Evolutionary conservation across 2,113 vertebrate genomes (phyloP).

Genomic region (Leptocoma aspasia): DNA sequence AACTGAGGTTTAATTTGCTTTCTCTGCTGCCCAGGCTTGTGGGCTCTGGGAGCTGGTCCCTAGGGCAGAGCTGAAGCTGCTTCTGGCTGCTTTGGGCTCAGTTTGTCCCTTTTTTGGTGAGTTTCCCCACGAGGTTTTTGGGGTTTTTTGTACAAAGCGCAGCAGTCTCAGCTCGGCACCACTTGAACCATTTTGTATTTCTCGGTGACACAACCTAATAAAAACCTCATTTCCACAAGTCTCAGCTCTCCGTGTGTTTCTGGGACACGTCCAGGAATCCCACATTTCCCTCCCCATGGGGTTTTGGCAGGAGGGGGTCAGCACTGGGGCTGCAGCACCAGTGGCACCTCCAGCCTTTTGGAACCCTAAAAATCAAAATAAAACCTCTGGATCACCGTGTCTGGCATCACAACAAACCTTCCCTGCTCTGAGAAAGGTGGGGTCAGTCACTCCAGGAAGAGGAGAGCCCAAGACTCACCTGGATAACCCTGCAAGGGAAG

Average conservation of each 20-base stretch:
- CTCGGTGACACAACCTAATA: constrained; percentile 53
- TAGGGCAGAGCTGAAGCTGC: not conserved
- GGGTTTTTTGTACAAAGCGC: not conserved
- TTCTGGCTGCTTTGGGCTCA: not conserved
- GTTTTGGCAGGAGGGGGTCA: too few relatives aligned
- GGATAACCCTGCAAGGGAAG: too few relatives aligned
- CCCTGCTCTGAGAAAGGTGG: not conserved
- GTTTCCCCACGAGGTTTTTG: not conserved
- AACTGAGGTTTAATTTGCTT: not conserved
- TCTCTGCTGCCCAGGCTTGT: not conserved
- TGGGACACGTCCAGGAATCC: not conserved
- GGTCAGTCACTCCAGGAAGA: not conserved
- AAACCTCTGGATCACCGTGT: rapidly evolving
- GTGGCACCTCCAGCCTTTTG: rapidly evolving
- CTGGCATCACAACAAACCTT: rapidly evolving
- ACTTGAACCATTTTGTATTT: constrained; percentile 32
- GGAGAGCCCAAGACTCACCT: too few relatives aligned
- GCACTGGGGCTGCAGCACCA: not conserved
- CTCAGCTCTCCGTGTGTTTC: not conserved
- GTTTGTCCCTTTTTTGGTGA: not conserved
- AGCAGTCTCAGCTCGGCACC: not conserved
- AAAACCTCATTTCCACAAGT: constrained; percentile 46
- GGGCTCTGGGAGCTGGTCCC: not conserved
- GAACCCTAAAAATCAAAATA: not conserved
- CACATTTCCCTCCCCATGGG: not conserved